Evolutionary conservation across 2,113 vertebrate genomes (phyloP), one percentile per base, ranked within the genome.

Genomic region (Solenodon paradoxus): DNA sequence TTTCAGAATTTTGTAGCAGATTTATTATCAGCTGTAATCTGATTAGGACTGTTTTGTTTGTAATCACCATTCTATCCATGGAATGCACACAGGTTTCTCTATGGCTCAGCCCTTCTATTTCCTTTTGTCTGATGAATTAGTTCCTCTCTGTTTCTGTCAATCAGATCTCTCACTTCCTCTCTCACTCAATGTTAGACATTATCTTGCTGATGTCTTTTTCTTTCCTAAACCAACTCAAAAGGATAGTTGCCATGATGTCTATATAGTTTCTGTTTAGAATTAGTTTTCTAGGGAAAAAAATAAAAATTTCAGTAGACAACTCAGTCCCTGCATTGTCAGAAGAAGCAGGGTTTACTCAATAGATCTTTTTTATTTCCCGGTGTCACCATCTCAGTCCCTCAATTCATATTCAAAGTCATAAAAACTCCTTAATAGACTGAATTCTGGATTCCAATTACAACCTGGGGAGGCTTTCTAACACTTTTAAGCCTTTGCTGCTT

Each of bases 1-100:
- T 94, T 97, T 92, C 78, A 72, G 68, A 75, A 91, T 97, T 97
- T 97, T 96, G 93, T 96, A 97, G 88, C 71, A 96, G 97, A 90
- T 79, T 97, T 97, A 97, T 97, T 97, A 95, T 79, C 45, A n/a
- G 82, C 81, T 88, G 96, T 97, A 90, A 64, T 89, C 96, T 94
- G 71, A 71, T 90, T 96, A 94, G 90, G 86, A 89, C 88, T 94
- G 85, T 97, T 97, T 95, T 94, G 95, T 96, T 95, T 97, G 45
- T 88, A 88, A 97, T 96, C 96, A 80, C 71, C 83, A 55, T 83
- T 74, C 80, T 4, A 20, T 82, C 81, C 28, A 0, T 87, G 90
- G 87, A 47, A 7, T n/a, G 66, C 10, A 35, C 32, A 9, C 74
- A 1, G 22, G 12, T 7, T 55, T 63, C 75, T 72, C 24, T 7